Conservation (phyloP, 2,113 vertebrate genomes). For the Neodontobutis hainanensis region DNA sequence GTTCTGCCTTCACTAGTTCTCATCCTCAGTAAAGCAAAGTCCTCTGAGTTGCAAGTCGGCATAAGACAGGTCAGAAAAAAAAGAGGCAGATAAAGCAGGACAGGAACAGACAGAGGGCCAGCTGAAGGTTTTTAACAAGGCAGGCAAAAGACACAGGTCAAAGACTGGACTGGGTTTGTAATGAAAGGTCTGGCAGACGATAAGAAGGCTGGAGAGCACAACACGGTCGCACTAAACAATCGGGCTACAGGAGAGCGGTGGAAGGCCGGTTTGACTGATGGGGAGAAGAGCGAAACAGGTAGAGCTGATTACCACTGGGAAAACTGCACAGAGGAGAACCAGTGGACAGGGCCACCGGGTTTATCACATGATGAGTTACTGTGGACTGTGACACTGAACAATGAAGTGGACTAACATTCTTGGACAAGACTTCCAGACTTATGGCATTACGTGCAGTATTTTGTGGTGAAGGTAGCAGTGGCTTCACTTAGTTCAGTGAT, state of each 20-base stretch:
- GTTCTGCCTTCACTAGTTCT: neutral
- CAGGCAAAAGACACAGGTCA: slow-evolving; percentile 2
- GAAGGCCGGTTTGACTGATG: slow-evolving; percentile 9
- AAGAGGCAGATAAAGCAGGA: neutral
- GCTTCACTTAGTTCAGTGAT: too few relatives aligned
- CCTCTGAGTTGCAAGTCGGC: neutral
- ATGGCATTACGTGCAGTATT: neutral
- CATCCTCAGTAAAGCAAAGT: neutral
- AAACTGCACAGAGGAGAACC: neutral
- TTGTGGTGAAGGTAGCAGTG: neutral
- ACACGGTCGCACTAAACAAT: slow-evolving; percentile 1
- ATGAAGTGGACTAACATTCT: neutral
- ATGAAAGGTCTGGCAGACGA: slow-evolving; percentile 8
- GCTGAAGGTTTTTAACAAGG: slow-evolving; percentile 5
- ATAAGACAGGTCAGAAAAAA: slow-evolving; percentile 1
- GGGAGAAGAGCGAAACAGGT: slow-evolving; percentile 8
- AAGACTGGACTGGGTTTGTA: neutral
- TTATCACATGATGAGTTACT: neutral
- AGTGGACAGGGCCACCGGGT: neutral
- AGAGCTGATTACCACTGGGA: slow-evolving; percentile 11
- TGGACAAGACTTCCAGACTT: neutral
- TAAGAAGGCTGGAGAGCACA: slow-evolving; percentile 4
- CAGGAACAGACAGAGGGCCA: neutral
- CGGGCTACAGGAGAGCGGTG: neutral
- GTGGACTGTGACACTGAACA: neutral